These are phyloP conservation scores for Oryzias woworae DNA, from an alignment of 2,113 vertebrate genomes.

Conservation along the genomic window DNA sequence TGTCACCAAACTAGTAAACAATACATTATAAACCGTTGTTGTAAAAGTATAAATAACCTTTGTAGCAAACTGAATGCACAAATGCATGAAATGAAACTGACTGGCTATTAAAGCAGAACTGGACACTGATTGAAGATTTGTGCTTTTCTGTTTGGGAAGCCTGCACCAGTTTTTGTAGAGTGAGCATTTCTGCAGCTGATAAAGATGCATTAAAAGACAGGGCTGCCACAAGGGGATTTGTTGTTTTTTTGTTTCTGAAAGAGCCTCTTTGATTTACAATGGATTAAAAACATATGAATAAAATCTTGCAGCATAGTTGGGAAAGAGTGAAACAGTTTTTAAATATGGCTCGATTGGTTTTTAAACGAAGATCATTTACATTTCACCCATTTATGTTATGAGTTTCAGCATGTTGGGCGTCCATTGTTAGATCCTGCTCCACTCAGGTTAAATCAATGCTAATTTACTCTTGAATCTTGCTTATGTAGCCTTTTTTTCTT, in stretches of 20 bases:
- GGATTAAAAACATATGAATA: constrained; percentile 5
- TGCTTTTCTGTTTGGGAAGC: constrained; percentile 38
- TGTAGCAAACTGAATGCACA: neutral
- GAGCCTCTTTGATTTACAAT: constrained; percentile 33
- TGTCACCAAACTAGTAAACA: no score
- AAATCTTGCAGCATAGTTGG: no score
- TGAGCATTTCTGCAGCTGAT: constrained; percentile 57
- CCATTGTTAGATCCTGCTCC: constrained; percentile 46
- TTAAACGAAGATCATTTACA: neutral
- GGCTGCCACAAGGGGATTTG: neutral
- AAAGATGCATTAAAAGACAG: constrained; percentile 1
- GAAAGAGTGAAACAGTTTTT: neutral
- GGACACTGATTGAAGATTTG: constrained; percentile 21
- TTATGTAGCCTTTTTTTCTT: constrained; percentile 23
- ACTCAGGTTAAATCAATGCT: constrained; percentile 66
- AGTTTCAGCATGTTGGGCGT: constrained; percentile 7
- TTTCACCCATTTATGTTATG: neutral
- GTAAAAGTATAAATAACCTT: neutral
- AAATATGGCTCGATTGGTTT: neutral
- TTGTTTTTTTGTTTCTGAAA: constrained; percentile 23
- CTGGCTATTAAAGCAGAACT: neutral
- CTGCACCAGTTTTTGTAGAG: constrained; percentile 39
- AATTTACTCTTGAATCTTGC: constrained; percentile 67
- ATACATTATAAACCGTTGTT: neutral
- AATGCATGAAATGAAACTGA: neutral